Conservation (phyloP, 2,797 vertebrate genomes). For the Ficedula albicollis region DNA sequence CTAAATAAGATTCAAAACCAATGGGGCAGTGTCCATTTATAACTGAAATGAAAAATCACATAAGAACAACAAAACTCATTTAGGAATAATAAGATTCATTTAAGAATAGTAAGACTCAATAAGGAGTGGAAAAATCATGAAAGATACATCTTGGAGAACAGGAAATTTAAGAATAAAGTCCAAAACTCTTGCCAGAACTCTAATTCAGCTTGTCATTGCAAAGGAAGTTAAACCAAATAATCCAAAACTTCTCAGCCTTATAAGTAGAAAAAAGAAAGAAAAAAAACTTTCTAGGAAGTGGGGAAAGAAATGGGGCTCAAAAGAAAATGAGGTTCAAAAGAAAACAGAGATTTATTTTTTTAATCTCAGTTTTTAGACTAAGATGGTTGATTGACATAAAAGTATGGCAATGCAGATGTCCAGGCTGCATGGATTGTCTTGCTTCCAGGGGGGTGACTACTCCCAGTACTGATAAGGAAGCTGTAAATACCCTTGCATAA, state of each 20-base stretch:
- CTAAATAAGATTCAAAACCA: neutral
- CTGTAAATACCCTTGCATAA: neutral
- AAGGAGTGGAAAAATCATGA: conserved; percentile 1
- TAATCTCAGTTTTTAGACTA: neutral
- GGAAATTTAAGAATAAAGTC: conserved; percentile 6
- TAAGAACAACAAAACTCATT: neutral
- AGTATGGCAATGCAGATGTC: neutral
- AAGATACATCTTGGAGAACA: neutral
- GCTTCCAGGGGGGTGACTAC: neutral
- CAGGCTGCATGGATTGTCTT: neutral
- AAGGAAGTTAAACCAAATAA: neutral
- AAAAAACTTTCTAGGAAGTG: neutral
- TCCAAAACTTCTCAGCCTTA: neutral
- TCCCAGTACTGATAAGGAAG: neutral
- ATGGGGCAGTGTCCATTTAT: neutral
- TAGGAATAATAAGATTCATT: neutral
- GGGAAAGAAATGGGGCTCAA: neutral
- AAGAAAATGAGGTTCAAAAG: neutral
- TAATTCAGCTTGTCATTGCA: neutral
- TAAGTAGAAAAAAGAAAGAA: neutral
- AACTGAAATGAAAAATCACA: neutral
- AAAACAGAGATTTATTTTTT: neutral
- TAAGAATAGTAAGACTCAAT: neutral
- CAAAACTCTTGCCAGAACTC: neutral
- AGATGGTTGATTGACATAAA: neutral